Conservation (phyloP, 1,140 invertebrate species). For the Marisa cornuarietis region DNA sequence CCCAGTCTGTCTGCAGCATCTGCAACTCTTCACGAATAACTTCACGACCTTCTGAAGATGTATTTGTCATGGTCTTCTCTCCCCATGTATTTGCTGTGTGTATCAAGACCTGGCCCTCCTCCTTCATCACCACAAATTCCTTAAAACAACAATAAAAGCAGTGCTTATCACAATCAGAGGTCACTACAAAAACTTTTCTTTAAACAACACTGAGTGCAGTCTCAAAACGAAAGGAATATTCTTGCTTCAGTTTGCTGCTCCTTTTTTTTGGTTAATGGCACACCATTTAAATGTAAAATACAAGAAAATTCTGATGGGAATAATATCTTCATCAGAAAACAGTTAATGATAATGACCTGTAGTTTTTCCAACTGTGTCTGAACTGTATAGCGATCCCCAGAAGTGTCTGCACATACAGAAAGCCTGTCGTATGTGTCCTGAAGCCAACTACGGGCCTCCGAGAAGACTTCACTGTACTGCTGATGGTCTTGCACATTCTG, state of each 20-base stretch:
- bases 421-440: slow-evolving; percentile 86
- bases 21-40: slow-evolving; percentile 86
- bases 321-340: no score
- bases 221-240: no score
- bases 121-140: slow-evolving; percentile 75
- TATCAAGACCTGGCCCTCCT: slow-evolving; percentile 89
- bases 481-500: slow-evolving; percentile 88
- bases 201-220: slow-evolving; percentile 1
- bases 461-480: slow-evolving; percentile 82
- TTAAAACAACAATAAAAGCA: slow-evolving; percentile 64
- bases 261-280: no score
- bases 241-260: no score
- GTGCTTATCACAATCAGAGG: no score
- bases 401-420: slow-evolving; percentile 70
- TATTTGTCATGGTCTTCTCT: slow-evolving; percentile 92
- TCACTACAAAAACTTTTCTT: no score
- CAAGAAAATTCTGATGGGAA: no score
- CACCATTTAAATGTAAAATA: no score
- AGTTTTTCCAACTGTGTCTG: slow-evolving; percentile 81
- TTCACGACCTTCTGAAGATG: slow-evolving; percentile 85
- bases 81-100: slow-evolving; percentile 91
- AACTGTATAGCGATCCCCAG: slow-evolving; percentile 82
- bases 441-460: slow-evolving; percentile 87
- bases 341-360: slow-evolving; percentile 60
- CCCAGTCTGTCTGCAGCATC: slow-evolving; percentile 90